Percentiles rank a stretch among this genome's conserved stretches.
These are phyloP conservation scores for Tokudaia tokunoshimensis DNA, from an alignment of 2,797 vertebrate genomes.

Conservation along the genomic window DNA sequence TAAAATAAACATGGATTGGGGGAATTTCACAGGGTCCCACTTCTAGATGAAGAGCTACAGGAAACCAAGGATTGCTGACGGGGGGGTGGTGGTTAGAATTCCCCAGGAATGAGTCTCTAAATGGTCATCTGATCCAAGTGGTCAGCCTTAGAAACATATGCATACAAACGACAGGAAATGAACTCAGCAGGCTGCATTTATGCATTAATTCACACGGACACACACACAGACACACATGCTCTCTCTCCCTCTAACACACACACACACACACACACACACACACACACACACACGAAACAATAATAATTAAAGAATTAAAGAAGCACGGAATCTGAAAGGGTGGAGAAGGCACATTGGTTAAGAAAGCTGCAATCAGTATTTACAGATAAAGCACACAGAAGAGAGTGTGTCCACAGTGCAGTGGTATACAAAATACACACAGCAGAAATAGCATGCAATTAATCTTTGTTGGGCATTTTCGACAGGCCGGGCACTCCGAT, in stretches of 20 bases:
- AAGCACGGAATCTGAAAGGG: neutral
- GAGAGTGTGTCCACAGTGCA: neutral
- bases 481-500: neutral
- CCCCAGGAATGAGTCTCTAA: neutral
- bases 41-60: neutral
- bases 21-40: neutral
- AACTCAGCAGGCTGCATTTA: neutral
- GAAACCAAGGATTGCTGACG: no score
- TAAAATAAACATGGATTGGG: no score
- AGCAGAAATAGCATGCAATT: neutral
- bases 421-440: neutral
- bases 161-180: neutral
- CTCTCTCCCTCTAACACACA: no score
- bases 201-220: neutral
- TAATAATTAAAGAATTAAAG: slow-evolving; percentile 1
- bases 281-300: no score
- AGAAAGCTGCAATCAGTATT: slow-evolving; percentile 55
- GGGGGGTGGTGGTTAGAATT: neutral
- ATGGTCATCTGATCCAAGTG: neutral
- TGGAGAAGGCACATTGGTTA: neutral
- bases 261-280: neutral
- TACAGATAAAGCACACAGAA: neutral
- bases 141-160: neutral
- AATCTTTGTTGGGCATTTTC: neutral
- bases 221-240: neutral